A percentile compares a stretch with the other conserved stretches of the same genome.
These are phyloP conservation scores for Periophthalmodon schlosseri DNA, from an alignment of 2,113 vertebrate genomes.

Conservation along the genomic window DNA sequence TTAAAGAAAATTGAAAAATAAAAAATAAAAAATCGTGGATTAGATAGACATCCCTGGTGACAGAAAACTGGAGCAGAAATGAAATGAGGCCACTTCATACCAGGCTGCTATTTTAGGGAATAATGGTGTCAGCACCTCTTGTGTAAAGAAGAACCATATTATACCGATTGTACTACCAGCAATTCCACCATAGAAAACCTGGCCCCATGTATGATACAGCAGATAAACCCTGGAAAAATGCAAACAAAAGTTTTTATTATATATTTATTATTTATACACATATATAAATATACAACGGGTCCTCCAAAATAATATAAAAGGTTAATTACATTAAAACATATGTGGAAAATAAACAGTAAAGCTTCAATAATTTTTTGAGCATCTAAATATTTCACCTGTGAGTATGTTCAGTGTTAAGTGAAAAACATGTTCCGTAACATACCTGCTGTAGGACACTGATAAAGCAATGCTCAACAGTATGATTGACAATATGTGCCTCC, in stretches of 20 bases:
- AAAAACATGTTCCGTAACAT: slow-evolving; percentile 25
- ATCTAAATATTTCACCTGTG: not conserved
- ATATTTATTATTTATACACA: not conserved
- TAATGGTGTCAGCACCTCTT: slow-evolving; percentile 94
- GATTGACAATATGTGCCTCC: slow-evolving; percentile 94
- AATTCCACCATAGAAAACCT: slow-evolving; percentile 91
- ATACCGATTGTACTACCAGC: slow-evolving; percentile 87
- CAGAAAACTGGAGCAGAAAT: slow-evolving; percentile 11
- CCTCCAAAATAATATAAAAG: too few species aligned
- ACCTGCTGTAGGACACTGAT: slow-evolving; percentile 98
- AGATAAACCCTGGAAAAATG: slow-evolving; percentile 88
- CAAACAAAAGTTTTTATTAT: not conserved
- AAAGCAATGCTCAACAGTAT: slow-evolving; percentile 87
- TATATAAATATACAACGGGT: too few species aligned
- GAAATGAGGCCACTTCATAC: slow-evolving; percentile 76
- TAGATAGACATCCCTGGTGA: slow-evolving; percentile 22
- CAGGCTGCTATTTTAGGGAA: slow-evolving; percentile 98
- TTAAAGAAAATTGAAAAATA: slow-evolving; percentile 1
- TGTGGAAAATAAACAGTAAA: not conserved
- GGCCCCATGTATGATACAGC: slow-evolving; percentile 97
- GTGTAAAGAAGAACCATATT: slow-evolving; percentile 94
- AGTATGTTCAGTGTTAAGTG: not conserved
- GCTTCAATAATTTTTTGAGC: too few species aligned
- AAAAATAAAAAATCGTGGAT: slow-evolving; percentile 19
- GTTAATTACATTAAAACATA: too few species aligned